Evolutionary conservation across 2,888 invertebrate species (phyloP).

Genomic region (Lacanobia oleracea): DNA sequence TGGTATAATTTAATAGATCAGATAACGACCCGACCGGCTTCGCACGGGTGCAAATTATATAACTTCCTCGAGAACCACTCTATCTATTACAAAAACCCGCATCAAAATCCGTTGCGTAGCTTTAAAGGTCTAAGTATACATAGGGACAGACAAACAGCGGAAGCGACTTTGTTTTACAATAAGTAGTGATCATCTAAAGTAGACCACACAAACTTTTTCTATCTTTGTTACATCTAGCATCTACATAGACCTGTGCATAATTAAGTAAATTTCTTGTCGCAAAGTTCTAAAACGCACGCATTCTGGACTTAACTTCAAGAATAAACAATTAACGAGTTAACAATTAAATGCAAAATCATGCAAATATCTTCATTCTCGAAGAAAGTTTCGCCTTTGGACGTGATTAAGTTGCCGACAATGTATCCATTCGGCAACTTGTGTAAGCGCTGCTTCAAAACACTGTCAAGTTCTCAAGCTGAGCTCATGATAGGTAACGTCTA

Average conservation of each 20-base stretch:
- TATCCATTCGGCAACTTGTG: conserved; percentile 39
- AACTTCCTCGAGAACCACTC: too few relatives aligned
- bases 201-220: neutral
- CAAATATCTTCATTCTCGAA: conserved; percentile 48
- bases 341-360: conserved; percentile 60
- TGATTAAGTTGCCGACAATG: conserved; percentile 38
- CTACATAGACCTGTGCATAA: neutral
- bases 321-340: conserved; percentile 56
- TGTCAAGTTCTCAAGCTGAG: conserved; percentile 38
- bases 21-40: too few relatives aligned
- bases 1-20: neutral
- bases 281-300: conserved; percentile 35
- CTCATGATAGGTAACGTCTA: conserved; percentile 39
- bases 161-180: too few relatives aligned
- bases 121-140: too few relatives aligned
- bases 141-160: too few relatives aligned
- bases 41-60: too few relatives aligned
- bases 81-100: too few relatives aligned
- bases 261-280: conserved; percentile 10
- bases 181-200: too few relatives aligned
- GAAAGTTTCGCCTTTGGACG: conserved; percentile 53
- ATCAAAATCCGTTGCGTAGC: too few relatives aligned
- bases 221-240: neutral
- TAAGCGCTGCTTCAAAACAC: conserved; percentile 44
- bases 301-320: conserved; percentile 40